Conservation (phyloP, 2,888 invertebrate species). For the Drosophila meridiana region DNA sequence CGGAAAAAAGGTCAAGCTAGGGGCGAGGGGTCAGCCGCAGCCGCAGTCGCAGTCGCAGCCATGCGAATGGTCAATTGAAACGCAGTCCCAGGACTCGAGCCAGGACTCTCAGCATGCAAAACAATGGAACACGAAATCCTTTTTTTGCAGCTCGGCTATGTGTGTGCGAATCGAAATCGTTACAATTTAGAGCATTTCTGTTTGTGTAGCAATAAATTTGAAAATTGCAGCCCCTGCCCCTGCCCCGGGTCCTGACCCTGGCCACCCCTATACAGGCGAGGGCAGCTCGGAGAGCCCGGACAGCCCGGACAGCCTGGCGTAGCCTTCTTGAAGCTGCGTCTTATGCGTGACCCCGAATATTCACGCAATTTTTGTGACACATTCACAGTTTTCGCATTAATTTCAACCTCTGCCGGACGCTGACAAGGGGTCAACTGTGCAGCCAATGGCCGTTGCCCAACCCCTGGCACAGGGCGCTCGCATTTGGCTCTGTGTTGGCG, state of each 20-base stretch:
- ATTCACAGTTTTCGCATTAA: constrained; percentile 79
- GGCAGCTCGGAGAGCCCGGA: constrained; percentile 18
- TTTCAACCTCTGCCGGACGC: constrained; percentile 70
- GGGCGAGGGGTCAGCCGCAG: constrained; percentile 47
- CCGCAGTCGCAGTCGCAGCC: constrained; percentile 13
- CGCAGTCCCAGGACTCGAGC: constrained; percentile 24
- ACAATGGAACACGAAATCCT: constrained; percentile 63
- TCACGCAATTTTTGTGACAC: constrained; percentile 75
- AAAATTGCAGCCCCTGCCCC: constrained; percentile 50
- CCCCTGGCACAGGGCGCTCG: constrained; percentile 38
- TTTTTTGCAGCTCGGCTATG: constrained; percentile 34
- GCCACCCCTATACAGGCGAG: constrained; percentile 48
- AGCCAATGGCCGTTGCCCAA: constrained; percentile 63
- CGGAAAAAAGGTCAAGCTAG: constrained; percentile 70
- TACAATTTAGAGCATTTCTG: constrained; percentile 62
- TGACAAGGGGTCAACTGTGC: constrained; percentile 76
- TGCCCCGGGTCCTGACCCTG: constrained; percentile 35
- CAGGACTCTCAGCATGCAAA: constrained; percentile 70
- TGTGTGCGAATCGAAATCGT: constrained; percentile 32
- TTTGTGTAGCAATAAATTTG: constrained; percentile 69
- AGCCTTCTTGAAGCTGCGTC: constrained; percentile 67
- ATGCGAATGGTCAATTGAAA: constrained; percentile 70
- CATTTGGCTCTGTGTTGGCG: constrained; percentile 49
- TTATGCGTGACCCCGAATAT: constrained; percentile 78
- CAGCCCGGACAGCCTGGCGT: constrained; percentile 22